phyloP scores from a whole-genome alignment of 2,113 vertebrate species.

The Eulemur macaco region DNA sequence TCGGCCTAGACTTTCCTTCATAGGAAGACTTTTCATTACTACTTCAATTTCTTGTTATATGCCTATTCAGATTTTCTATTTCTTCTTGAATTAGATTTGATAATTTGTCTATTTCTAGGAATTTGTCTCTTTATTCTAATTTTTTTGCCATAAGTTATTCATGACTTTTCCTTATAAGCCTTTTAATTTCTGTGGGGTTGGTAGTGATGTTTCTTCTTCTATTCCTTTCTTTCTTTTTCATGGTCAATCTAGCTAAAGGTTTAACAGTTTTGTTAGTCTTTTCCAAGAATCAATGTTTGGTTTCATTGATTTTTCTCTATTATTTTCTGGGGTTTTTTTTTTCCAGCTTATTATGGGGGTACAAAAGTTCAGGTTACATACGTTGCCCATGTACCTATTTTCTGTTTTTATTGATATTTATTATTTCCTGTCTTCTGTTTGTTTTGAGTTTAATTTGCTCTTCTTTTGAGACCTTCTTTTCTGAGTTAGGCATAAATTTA shows the following conservation, averaged over 20 bases:
- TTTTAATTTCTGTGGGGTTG: not conserved
- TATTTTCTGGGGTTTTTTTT: not conserved
- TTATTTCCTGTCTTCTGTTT: not conserved
- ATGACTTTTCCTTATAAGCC: not conserved
- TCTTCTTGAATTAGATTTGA: not conserved
- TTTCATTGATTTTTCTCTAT: not conserved
- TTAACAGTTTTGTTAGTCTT: not conserved
- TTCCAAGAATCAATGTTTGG: not conserved
- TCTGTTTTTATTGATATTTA: not conserved
- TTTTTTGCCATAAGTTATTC: not conserved
- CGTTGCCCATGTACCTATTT: not conserved
- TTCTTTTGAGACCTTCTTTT: not conserved
- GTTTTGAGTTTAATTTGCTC: not conserved
- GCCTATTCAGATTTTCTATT: not conserved
- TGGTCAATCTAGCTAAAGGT: not conserved
- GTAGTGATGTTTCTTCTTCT: not conserved
- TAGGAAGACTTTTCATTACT: not conserved
- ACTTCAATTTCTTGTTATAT: not conserved
- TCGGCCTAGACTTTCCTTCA: not conserved
- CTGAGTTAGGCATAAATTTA: not conserved
- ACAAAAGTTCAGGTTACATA: no score
- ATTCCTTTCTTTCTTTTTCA: not conserved
- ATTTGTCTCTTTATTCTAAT: not conserved
- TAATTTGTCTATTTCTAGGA: not conserved
- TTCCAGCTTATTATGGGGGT: no score